Percentiles rank a stretch among this genome's conserved stretches.
phyloP scores from a whole-genome alignment of 2,888 invertebrate species.

The Augochlorella aurata region DNA sequence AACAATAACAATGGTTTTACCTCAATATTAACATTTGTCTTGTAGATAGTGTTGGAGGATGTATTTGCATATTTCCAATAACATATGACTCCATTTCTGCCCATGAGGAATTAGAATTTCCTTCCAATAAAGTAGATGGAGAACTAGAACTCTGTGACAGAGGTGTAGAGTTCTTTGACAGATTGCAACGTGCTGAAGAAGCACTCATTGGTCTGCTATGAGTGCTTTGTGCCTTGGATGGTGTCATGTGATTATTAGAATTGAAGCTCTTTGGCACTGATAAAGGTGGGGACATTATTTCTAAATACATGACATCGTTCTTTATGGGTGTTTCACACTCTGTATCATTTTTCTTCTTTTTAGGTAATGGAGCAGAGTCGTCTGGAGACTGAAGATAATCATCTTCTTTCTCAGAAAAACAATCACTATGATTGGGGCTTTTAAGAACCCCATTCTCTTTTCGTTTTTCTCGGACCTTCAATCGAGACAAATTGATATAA shows the following conservation, averaged over 20 bases:
- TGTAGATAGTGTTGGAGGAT: conserved; percentile 93
- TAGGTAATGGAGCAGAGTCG: conserved; percentile 70
- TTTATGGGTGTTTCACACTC: conserved; percentile 72
- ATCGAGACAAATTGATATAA: background rate
- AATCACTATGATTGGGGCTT: conserved; percentile 58
- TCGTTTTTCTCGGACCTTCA: conserved; percentile 67
- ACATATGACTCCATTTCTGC: conserved; percentile 94
- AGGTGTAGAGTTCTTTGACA: conserved; percentile 51
- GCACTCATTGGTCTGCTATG: conserved; percentile 46
- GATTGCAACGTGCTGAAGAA: conserved; percentile 44
- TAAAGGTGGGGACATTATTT: conserved; percentile 81
- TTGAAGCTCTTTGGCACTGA: conserved; percentile 72
- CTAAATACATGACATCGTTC: conserved; percentile 70
- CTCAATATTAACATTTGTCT: conserved; percentile 96
- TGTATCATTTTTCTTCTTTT: conserved; percentile 71
- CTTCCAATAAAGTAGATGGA: conserved; percentile 67
- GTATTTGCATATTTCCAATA: conserved; percentile 94
- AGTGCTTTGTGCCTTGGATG: conserved; percentile 55
- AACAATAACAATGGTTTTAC: conserved; percentile 27
- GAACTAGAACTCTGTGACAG: conserved; percentile 32
- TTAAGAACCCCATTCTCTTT: conserved; percentile 72
- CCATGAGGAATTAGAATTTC: conserved; percentile 91
- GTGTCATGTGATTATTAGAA: conserved; percentile 62
- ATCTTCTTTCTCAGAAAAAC: conserved; percentile 73
- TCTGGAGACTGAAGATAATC: conserved; percentile 61